A percentile compares a stretch with the other conserved stretches of the same genome.
Evolutionary conservation across 2,113 vertebrate genomes (phyloP).

Genomic region (Microtus richardsoni): DNA sequence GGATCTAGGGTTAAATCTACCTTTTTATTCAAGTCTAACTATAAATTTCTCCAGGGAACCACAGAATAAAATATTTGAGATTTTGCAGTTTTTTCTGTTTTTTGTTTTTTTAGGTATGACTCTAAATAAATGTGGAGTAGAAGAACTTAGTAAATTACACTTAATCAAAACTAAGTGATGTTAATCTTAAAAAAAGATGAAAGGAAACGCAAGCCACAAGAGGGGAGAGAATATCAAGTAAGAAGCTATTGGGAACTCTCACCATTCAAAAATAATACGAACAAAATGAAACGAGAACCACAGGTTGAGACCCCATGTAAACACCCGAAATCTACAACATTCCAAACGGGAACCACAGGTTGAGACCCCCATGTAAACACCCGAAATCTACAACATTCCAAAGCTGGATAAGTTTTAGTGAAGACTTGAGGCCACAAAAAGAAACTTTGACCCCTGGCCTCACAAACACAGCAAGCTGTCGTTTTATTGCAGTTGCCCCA

Average conservation of each 20-base stretch:
- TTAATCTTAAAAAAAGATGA: not conserved
- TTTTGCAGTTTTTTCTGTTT: no score
- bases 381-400: not conserved
- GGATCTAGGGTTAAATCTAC: not conserved
- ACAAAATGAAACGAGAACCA: not conserved
- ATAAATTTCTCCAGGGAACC: no score
- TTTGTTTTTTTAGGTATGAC: not conserved
- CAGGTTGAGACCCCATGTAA: not conserved
- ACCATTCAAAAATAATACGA: no score
- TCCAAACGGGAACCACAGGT: not conserved
- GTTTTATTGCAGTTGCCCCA: fast-evolving
- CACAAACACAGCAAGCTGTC: no score
- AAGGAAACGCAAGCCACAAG: not conserved
- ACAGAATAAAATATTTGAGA: not conserved
- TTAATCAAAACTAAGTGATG: not conserved
- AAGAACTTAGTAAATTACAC: no score
- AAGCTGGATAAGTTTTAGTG: no score
- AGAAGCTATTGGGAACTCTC: not conserved
- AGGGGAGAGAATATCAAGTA: not conserved
- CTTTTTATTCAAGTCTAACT: no score
- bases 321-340: not conserved
- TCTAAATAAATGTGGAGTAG: not conserved
- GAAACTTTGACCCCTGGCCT: not conserved
- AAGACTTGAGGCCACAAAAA: not conserved
- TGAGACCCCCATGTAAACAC: not conserved